Conservation (phyloP, 2,888 invertebrate genomes). For the Watsonalla binaria region DNA sequence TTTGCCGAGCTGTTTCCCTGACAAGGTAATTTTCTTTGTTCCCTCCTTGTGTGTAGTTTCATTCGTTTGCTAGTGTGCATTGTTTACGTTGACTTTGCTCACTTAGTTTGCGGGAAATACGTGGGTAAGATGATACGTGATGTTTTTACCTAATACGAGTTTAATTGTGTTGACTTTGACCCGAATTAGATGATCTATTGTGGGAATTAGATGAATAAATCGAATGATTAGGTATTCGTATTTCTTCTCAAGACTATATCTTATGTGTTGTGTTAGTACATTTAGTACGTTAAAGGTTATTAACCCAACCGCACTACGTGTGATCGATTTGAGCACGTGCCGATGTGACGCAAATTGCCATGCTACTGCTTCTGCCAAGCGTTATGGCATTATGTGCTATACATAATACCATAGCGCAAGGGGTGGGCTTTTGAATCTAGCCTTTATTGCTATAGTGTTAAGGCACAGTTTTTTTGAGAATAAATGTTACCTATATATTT, state of each 20-base stretch:
- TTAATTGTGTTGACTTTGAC: not conserved
- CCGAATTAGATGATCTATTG: not conserved
- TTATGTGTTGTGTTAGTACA: not conserved
- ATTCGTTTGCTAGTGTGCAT: slow-evolving; percentile 9
- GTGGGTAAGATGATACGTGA: not conserved
- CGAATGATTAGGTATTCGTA: too few species aligned
- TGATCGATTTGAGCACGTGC: not conserved
- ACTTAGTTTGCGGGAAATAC: slow-evolving; percentile 11
- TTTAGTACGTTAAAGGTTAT: not conserved
- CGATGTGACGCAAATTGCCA: not conserved
- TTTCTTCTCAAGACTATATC: too few species aligned
- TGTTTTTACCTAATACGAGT: not conserved
- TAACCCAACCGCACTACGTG: not conserved
- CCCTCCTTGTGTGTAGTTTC: slow-evolving; percentile 11
- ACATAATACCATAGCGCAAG: too few species aligned
- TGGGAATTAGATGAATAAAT: not conserved
- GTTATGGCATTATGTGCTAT: too few species aligned
- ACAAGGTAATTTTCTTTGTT: slow-evolving; percentile 37
- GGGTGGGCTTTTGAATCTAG: too few species aligned
- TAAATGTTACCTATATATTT: too few species aligned
- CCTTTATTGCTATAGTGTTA: too few species aligned
- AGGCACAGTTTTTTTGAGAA: too few species aligned
- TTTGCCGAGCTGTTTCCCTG: slow-evolving; percentile 27
- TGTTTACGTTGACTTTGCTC: slow-evolving; percentile 14
- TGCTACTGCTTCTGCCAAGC: too few species aligned